Base-by-base conservation (phyloP, 1,140 invertebrate genomes). In the Neotoxoptera formosana region DNA sequence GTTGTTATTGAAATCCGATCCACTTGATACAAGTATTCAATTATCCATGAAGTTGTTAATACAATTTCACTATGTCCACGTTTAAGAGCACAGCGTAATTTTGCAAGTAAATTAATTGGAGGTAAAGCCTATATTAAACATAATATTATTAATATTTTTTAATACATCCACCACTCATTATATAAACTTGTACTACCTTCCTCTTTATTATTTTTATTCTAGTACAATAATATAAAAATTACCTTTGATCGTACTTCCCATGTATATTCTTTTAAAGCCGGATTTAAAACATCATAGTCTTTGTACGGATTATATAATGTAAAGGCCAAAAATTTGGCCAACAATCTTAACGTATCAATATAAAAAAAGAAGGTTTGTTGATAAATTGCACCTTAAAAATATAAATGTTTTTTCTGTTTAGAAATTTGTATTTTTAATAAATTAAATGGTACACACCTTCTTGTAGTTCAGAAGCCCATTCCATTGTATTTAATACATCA, bases 1-100 rank as follows among this genome's bases (percentile, higher is more conserved):
- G 81, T 93, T 93, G 91, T 86, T n/a, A 93, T 86, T 56, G 91
- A 84, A 86, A 93, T 93, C 30, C 56, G 45, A 53, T 93, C 91
- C 17, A 93, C 91, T 93, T 93, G 91, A 34, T 93, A 93, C 25
- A 93, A 86, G 23, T 93, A 93, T 30, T 93, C 91, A 84, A 93
- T 84, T 41, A 93, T 67, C 91, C 91, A 93, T 8, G 47, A 56
- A 36, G 81, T 83, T 30, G 91, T 93, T 93, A 93, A 93, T 21
- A 86, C 47, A 86, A 86, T 84, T 9, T 84, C n/a, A 36, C 48
- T 53, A 56, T 45, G 67, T 41, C 91, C 81, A 41, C 8, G 81
- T 41, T 93, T 93, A 30, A 93, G 21, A 56, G 91, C 91, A 86
- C 6, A 34, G 21, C 11, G 9, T 93, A 93, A 84, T 93, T 93